phyloP scores from a whole-genome alignment of 2,113 vertebrate genomes.

The Campylomormyrus tamandua region DNA sequence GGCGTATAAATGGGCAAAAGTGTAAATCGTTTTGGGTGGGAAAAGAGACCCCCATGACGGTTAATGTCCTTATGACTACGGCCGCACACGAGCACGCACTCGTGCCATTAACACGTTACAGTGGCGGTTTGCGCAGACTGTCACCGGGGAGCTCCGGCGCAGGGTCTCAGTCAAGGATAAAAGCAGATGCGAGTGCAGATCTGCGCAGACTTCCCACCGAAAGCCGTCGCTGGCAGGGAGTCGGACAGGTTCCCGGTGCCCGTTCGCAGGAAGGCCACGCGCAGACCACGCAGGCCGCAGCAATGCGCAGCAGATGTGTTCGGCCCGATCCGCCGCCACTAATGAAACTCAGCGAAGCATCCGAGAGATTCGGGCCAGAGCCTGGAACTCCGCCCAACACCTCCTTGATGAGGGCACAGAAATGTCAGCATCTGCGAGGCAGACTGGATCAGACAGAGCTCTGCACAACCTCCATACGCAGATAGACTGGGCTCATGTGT shows the following conservation, averaged over 20 bases:
- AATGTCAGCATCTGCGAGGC: background rate
- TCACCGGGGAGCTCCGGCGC: background rate
- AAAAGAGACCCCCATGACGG: background rate
- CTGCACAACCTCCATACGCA: background rate
- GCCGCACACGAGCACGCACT: background rate
- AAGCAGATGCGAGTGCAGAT: background rate
- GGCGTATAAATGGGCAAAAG: background rate
- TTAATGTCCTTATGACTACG: background rate
- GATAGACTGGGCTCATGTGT: background rate
- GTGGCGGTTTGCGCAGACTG: background rate
- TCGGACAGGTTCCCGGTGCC: background rate
- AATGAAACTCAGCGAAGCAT: background rate
- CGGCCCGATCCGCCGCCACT: background rate
- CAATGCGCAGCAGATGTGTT: background rate
- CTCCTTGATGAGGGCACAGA: background rate
- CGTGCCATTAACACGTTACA: background rate
- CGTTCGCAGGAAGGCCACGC: background rate
- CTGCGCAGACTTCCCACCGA: background rate
- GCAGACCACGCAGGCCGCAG: background rate
- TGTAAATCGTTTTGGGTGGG: background rate
- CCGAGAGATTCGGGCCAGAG: background rate
- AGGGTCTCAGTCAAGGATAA: background rate
- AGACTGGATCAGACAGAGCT: background rate
- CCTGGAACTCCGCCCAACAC: background rate
- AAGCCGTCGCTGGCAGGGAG: background rate